These are phyloP conservation scores for Podiceps cristatus DNA, from an alignment of 2,113 vertebrate genomes.

Conservation along the genomic window DNA sequence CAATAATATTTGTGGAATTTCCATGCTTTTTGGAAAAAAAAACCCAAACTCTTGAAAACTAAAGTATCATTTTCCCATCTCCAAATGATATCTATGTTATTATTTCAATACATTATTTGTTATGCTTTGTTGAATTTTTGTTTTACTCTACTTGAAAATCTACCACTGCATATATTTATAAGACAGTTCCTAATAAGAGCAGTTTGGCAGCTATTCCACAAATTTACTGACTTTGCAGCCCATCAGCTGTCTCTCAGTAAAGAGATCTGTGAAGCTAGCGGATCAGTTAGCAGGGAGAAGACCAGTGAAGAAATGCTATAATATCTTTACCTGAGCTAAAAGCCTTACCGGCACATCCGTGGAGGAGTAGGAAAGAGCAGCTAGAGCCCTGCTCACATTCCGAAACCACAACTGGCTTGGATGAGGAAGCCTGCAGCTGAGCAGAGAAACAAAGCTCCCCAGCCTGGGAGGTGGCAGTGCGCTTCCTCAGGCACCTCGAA, in stretches of 20 bases:
- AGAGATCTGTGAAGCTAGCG: background rate
- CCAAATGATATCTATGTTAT: background rate
- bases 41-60: background rate
- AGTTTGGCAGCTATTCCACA: background rate
- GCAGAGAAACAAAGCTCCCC: background rate
- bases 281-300: background rate
- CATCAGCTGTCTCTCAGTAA: background rate
- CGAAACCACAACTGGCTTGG: background rate
- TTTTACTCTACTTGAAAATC: background rate
- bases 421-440: constrained; percentile 24
- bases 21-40: background rate
- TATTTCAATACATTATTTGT: background rate
- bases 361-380: background rate
- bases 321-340: background rate
- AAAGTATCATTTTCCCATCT: background rate
- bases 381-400: background rate
- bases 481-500: background rate
- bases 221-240: background rate
- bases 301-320: background rate
- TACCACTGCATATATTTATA: background rate
- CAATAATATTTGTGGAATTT: background rate
- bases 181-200: background rate
- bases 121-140: background rate
- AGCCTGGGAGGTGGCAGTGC: background rate
- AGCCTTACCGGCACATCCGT: background rate